phyloP scores from a whole-genome alignment of 2,113 vertebrate species.

The Casuarius casuarius region DNA sequence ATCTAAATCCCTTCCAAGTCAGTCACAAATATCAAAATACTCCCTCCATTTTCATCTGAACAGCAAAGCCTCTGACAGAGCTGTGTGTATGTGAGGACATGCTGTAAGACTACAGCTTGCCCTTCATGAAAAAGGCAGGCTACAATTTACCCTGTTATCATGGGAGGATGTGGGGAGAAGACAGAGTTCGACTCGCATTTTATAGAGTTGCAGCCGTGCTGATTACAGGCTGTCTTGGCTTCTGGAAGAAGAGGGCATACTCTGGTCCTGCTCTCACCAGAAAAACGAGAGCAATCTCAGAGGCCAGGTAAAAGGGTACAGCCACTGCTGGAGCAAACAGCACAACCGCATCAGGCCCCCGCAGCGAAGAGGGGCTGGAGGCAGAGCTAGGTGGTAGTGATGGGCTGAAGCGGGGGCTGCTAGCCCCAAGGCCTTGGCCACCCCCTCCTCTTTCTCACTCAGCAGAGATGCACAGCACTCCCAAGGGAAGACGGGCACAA shows the following conservation, averaged over 20 bases:
- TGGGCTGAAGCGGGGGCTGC: background rate
- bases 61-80: background rate
- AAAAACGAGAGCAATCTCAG: background rate
- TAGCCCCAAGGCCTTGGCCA: background rate
- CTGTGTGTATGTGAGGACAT: rapidly evolving
- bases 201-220: background rate
- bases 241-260: background rate
- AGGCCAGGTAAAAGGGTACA: background rate
- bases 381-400: background rate
- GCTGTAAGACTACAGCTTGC: background rate
- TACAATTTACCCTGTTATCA: background rate
- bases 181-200: background rate
- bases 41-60: background rate
- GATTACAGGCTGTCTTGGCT: background rate
- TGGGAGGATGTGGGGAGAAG: background rate
- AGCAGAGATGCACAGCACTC: background rate
- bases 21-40: background rate
- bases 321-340: background rate
- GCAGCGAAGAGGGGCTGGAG: background rate
- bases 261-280: background rate
- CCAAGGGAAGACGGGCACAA: background rate
- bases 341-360: background rate
- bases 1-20: background rate
- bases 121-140: background rate
- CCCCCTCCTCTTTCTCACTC: background rate